Evolutionary conservation across 2,797 vertebrate species (phyloP), one percentile per base, ranked within the genome.

Genomic region (Melanotaenia parkinsoni): DNA sequence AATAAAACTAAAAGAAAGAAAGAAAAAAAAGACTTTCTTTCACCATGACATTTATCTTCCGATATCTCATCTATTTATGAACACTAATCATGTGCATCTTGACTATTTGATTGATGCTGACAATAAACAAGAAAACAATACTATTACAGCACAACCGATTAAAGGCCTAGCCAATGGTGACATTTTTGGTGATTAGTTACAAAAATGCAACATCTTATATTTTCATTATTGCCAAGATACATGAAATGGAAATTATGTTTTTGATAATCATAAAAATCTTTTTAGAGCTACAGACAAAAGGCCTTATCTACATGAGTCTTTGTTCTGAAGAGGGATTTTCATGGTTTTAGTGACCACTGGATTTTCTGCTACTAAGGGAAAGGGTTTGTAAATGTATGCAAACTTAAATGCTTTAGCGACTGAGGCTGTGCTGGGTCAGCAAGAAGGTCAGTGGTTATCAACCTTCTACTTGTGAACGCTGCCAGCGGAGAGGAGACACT

Each of bases 361-460:
- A 43, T 16, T 43, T 43, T 16, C 40, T 16, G 14, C 16, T 16
- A 16, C 16, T 43, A 16, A 43, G 14, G 13, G 40, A 30, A 63
- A 18, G 40, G 8, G 12, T 45, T 30, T 43, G 22, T 22, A 45
- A 51, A 26, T 63, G n/a, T 45, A 22, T 63, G 37, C 67, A 59
- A 50, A 51, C n/a, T 59, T 37, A 10, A 28, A 45, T 56, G 60
- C 38, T 54, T 71, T 28, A 2, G 38, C 33, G 28, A 56, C 10
- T 2, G 51, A 28, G 20, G 47, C 53, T 57, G 38, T 16, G 28
- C n/a, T 43, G 22, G 28, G 69, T 71, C 37, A 71, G 13, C 51
- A 33, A 61, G 38, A 56, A 35, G 51, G 53, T 47, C 70, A 30
- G 7, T 47, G 30, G 30, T 64, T 57, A 58, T 58, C 43, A 38